Evolutionary conservation across 2,113 vertebrate genomes (phyloP), one percentile per base, ranked within the genome.

Genomic region (Myotis yumanensis): DNA sequence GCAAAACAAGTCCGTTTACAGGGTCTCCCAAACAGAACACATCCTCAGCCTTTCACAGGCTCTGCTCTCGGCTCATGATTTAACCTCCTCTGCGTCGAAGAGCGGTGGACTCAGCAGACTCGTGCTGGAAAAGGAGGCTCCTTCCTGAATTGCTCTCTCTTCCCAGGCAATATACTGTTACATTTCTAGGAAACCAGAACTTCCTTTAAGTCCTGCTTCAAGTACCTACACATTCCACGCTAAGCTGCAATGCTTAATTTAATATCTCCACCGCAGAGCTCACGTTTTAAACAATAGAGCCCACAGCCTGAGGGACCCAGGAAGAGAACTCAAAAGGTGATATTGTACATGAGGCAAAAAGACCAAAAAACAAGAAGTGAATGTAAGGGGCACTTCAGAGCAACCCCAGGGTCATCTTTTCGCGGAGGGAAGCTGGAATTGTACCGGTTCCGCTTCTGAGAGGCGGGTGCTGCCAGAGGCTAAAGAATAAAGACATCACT

Each of bases 181-280:
- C 94, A 98, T 25, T 97, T 97, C 94, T 97, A 97, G 82, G 96
- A 98, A 98, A 97, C 86, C 76, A 90, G 96, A 96, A 97, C 32
- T 87, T 43, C 94, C 97, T 97, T 98, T 95, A 97, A 98, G 98
- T 97, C 82, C 95, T 82, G 90, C 96, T 98, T 98, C 97, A 97
- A 98, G 94, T 96, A 97, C 97, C 92, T 90, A 73, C 96, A 97
- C 97, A 98, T 98, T 98, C 97, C 98, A 97, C 0, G 1, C 94
- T 97, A 98, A 98, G 94, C 96, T 97, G 93, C 95, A 95, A 96
- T 97, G 96, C 96, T 98, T 98, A 97, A 98, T 98, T 98, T 98
- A 98, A 97, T 98, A 98, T 98, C 97, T 98, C 95, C 92, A 93
- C 82, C 95, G 96, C 96, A 95, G 96, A 93, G 95, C 96, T 95